phyloP scores from a whole-genome alignment of 2,888 invertebrate genomes.

The Patella depressa region DNA sequence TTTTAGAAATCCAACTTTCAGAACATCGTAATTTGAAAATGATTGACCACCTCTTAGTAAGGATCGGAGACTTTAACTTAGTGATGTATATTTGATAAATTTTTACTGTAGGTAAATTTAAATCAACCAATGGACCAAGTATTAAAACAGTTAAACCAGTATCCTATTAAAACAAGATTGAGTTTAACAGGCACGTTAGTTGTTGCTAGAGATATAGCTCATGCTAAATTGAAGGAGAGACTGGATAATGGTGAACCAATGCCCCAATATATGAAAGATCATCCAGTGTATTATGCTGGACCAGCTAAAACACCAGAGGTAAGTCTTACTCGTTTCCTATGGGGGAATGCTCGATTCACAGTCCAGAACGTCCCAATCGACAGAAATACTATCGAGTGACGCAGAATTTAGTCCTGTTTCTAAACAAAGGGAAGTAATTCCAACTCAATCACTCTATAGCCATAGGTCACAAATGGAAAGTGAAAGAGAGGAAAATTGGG shows the following conservation, averaged over 20 bases:
- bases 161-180: slow-evolving; percentile 67
- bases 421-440: too few relatives aligned
- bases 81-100: slow-evolving; percentile 5
- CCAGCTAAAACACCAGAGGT: slow-evolving; percentile 71
- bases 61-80: neutral
- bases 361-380: too few relatives aligned
- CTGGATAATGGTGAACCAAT: slow-evolving; percentile 67
- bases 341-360: too few relatives aligned
- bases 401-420: too few relatives aligned
- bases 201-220: slow-evolving; percentile 71
- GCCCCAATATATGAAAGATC: slow-evolving; percentile 70
- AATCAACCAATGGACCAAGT: slow-evolving; percentile 67
- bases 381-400: too few relatives aligned
- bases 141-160: slow-evolving; percentile 54
- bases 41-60: neutral
- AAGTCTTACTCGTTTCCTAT: neutral
- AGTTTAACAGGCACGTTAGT: slow-evolving; percentile 69
- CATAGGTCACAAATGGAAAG: too few relatives aligned
- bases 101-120: slow-evolving; percentile 59
- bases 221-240: slow-evolving; percentile 70
- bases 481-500: too few relatives aligned
- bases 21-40: too few relatives aligned
- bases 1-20: too few relatives aligned
- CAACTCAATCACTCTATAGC: too few relatives aligned
- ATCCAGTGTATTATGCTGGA: slow-evolving; percentile 72